phyloP scores from a whole-genome alignment of 2,888 invertebrate genomes.

The Pherbina coryleti region DNA sequence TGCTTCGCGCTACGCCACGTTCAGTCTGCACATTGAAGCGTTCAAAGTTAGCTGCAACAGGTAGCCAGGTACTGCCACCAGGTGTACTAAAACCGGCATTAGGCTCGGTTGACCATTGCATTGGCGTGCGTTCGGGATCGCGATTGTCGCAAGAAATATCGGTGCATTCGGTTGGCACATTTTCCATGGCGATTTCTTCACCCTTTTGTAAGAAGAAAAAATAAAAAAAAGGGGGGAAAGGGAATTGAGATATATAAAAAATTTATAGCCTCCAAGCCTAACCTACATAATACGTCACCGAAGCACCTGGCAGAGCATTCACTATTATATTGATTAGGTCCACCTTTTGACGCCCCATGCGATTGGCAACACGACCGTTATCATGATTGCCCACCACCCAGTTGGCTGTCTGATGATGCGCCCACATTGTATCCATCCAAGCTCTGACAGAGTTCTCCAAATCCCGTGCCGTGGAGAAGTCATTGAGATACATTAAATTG shows the following conservation, averaged over 20 bases:
- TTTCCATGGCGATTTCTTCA: constrained; percentile 79
- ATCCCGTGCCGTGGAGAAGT: constrained; percentile 71
- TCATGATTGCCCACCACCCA: constrained; percentile 83
- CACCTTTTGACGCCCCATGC: constrained; percentile 76
- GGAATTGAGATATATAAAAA: background rate
- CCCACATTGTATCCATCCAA: constrained; percentile 75
- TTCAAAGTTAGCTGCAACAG: constrained; percentile 75
- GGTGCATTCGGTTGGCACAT: constrained; percentile 68
- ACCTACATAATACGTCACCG: constrained; percentile 81
- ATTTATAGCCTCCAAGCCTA: background rate
- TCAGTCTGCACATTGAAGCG: constrained; percentile 74
- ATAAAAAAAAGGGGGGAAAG: background rate
- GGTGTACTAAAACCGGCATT: constrained; percentile 75
- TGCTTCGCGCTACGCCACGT: constrained; percentile 70
- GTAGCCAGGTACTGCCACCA: constrained; percentile 74
- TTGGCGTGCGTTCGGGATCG: constrained; percentile 74
- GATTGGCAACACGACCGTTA: constrained; percentile 73
- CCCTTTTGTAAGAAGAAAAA: constrained; percentile 67
- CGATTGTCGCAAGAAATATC: constrained; percentile 65
- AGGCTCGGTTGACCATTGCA: constrained; percentile 72
- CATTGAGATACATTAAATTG: constrained; percentile 71
- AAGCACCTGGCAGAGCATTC: constrained; percentile 80
- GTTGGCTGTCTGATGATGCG: constrained; percentile 71
- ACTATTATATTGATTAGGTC: constrained; percentile 79
- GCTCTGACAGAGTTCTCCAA: constrained; percentile 71